Evolutionary conservation across 2,797 vertebrate species (phyloP), one percentile per base, ranked within the genome.

Genomic region (Tapera naevia): DNA sequence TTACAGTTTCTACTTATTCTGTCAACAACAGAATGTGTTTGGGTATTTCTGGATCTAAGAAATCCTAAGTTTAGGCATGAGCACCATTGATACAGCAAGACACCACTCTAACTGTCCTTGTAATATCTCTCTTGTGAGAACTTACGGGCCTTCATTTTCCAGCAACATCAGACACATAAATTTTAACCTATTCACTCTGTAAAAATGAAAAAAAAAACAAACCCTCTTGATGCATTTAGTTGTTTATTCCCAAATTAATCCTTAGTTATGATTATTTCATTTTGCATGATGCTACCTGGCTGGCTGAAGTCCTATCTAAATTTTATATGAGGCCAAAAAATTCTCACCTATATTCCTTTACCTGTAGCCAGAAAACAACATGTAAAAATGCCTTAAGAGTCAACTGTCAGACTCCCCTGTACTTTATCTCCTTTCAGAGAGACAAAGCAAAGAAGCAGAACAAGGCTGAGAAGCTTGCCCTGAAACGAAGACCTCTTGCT

Each of bases 81-180:
- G 48, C 70, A 71, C 24, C 0, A 0, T 3, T 54, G 45, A 78
- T 66, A 62, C 37, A 14, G 33, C 46, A 91, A 57, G 51, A 84
- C 51, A 23, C 18, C 21, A 14, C 43, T 62, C 58, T 61, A 79
- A 62, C n/a, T 64, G 19, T 56, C n/a, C 70, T 72, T 66, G 39
- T 23, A 80, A 41, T 10, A 22, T 23, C 79, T 3, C 4, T 54
- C 37, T 81, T 54, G 32, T 24, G 37, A 32, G 30, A 80, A 91
- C 61, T 56, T 1, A 28, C 0, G 1, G 23, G 35, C 39, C 73
- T 69, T 75, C 0, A 0, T 73, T 53, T 78, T 45, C 62, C 60
- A 79, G 24, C 51, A 88, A 73, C 8, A 4, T 43, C 46, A 88
- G 73, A 76, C 9, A 6, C 30, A 39, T 21, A 32, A 2, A 3